Evolutionary conservation across 2,113 vertebrate genomes (phyloP), one percentile per base, ranked within the genome.

Genomic region (Poeciliopsis occidentalis): DNA sequence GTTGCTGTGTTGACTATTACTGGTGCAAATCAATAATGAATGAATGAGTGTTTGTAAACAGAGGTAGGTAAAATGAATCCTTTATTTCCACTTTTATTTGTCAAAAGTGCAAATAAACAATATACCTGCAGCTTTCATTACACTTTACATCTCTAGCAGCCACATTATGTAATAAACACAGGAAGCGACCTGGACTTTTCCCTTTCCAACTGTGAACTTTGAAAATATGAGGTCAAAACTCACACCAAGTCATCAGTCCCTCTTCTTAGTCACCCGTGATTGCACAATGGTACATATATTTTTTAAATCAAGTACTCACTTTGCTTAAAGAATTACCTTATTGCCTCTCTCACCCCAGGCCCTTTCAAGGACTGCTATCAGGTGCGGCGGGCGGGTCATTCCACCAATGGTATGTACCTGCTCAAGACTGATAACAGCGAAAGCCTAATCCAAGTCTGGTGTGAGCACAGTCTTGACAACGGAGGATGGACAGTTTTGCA

Each of bases 401-500:
- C 94, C 78, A 94, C 87, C 85, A 99, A 96, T 0, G 98, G 98
- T 13, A 99, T 99, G 94, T 99, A 99, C 79, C 95, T 99, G 92
- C 95, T 99, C 57, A 96, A 97, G 91, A 89, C 96, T 3, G 92
- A 96, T 8, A 89, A 93, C 17, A 96, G 94, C 39, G 95, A 97
- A 0, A 92, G 88, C 68, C 93, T 96, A 4, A 92, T 98, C 87
- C 98, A 99, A 62, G 92, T 96, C 32, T 99, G 98, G 98, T 99
- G 98, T 71, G 98, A 99, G 78, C 97, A 99, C 69, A 94, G 95
- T 87, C 83, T 99, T 85, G 97, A 99, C 78, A 97, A 97, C 0
- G 98, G 97, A 68, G 98, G 98, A 54, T 99, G 98, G 98, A 97
- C 98, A 0, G 97, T 98, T 24, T 96, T 99, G 88, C 98, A 99